Conservation (phyloP, 64 coral and sea anemone species). For the Stichodactyla helianthus region DNA sequence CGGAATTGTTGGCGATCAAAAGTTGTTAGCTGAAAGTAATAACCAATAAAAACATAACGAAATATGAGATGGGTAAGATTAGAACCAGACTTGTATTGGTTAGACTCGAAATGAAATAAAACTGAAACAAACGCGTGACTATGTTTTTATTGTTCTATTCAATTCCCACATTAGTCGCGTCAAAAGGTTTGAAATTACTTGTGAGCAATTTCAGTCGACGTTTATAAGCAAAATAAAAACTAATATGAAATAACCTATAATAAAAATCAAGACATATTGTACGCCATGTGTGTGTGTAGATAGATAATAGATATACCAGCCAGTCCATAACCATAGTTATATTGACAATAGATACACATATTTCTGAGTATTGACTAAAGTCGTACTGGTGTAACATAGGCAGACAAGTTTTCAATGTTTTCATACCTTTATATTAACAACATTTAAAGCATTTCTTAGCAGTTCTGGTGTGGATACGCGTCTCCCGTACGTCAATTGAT, state of each 20-base stretch:
- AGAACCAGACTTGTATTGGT: neutral
- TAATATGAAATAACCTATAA: neutral
- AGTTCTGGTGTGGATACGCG: constrained; percentile 53
- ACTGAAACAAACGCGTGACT: no score
- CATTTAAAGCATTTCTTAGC: constrained; percentile 38
- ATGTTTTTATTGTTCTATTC: no score
- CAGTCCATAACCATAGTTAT: neutral
- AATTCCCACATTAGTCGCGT: no score
- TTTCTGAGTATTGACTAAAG: no score
- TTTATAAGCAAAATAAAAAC: neutral
- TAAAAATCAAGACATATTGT: neutral
- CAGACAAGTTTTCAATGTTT: neutral
- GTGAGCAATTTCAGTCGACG: no score
- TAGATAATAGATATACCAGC: neutral
- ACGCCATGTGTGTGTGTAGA: neutral
- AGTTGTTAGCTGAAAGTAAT: neutral
- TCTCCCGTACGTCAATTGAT: neutral
- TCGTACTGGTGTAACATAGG: no score
- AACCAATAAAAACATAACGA: neutral
- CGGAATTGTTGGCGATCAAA: neutral
- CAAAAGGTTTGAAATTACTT: no score
- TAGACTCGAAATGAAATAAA: neutral
- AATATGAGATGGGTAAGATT: no score
- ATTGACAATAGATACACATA: no score
- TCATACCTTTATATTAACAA: constrained; percentile 48